phyloP scores from a whole-genome alignment of 2,797 vertebrate species.

The Cryptoprocta ferox region DNA sequence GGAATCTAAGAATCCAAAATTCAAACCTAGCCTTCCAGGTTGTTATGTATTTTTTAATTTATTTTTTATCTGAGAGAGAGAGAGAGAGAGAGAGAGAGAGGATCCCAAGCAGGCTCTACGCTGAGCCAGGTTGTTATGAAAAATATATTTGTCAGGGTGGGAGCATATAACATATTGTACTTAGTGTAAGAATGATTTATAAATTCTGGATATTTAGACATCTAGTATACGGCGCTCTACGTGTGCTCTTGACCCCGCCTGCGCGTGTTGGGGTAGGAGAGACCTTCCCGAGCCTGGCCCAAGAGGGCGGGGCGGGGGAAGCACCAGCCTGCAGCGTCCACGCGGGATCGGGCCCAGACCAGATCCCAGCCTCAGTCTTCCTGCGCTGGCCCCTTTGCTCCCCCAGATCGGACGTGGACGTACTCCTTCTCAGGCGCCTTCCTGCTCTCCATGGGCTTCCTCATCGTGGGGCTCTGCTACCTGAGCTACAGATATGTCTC shows the following conservation, averaged over 20 bases:
- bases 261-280: not conserved
- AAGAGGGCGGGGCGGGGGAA: fast-evolving
- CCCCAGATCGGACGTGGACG: conserved; percentile 83
- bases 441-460: conserved; percentile 71
- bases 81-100: too few relatives aligned
- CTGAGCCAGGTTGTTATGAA: not conserved
- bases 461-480: conserved; percentile 67
- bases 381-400: not conserved
- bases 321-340: not conserved
- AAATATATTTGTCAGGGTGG: not conserved
- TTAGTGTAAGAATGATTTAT: not conserved
- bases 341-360: fast-evolving
- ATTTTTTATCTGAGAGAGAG: too few relatives aligned
- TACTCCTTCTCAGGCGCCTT: conserved; percentile 78
- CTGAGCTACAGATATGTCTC: conserved; percentile 85
- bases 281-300: fast-evolving
- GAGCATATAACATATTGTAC: not conserved
- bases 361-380: not conserved
- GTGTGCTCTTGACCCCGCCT: not conserved
- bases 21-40: not conserved
- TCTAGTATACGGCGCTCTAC: not conserved
- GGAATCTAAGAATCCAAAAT: not conserved
- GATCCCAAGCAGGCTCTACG: too few relatives aligned
- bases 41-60: not conserved
- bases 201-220: not conserved